These are phyloP conservation scores for Nerophis ophidion DNA, from an alignment of 2,113 vertebrate species.

Conservation along the genomic window DNA sequence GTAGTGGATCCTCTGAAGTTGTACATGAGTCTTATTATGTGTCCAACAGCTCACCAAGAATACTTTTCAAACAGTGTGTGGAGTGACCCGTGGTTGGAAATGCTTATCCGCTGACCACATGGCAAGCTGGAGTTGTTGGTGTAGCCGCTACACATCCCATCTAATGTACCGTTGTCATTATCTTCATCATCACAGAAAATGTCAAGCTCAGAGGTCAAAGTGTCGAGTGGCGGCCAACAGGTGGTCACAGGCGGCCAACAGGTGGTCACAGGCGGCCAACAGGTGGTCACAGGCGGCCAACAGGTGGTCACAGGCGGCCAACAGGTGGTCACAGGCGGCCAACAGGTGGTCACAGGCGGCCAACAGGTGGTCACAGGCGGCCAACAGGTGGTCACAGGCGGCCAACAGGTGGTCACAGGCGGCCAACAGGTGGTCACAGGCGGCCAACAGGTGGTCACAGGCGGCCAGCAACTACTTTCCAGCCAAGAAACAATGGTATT, in stretches of 20 bases:
- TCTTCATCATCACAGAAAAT: slow-evolving; percentile 67
- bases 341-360: slow-evolving; percentile 61
- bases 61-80: too few species aligned
- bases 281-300: slow-evolving; percentile 59
- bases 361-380: slow-evolving; percentile 60
- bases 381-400: slow-evolving; percentile 60
- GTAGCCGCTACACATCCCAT: not conserved
- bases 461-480: slow-evolving; percentile 64
- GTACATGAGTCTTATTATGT: too few species aligned
- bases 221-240: slow-evolving; percentile 65
- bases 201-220: slow-evolving; percentile 63
- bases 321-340: slow-evolving; percentile 59
- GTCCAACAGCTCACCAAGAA: too few species aligned
- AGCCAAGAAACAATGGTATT: slow-evolving; percentile 77
- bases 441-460: slow-evolving; percentile 60
- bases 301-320: slow-evolving; percentile 62
- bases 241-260: slow-evolving; percentile 56
- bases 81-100: too few species aligned
- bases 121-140: too few species aligned
- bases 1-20: too few species aligned
- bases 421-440: slow-evolving; percentile 57
- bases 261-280: slow-evolving; percentile 58
- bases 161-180: not conserved
- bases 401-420: slow-evolving; percentile 60
- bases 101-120: too few species aligned